Conservation (phyloP, 2,888 invertebrate species). For the Brassicogethes aeneus region DNA sequence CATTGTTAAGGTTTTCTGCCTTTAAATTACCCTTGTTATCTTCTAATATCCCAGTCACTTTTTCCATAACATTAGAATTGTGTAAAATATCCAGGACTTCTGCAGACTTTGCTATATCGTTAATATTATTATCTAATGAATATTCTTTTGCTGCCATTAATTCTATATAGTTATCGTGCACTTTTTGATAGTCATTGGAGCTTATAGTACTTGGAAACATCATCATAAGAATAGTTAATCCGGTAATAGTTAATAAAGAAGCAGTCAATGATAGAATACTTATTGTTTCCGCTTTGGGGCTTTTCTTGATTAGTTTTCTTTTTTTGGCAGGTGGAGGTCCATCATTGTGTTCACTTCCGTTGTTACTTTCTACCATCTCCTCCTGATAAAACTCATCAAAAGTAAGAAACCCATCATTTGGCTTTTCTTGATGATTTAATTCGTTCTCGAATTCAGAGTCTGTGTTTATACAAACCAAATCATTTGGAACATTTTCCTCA, state of each 20-base stretch:
- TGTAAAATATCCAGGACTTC: constrained; percentile 10
- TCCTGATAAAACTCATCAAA: constrained; percentile 16
- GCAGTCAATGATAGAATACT: constrained; percentile 24
- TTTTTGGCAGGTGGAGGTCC: no score
- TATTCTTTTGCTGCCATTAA: constrained; percentile 1
- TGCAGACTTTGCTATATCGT: constrained; percentile 10
- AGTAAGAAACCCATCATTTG: constrained; percentile 13
- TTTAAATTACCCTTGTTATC: no score
- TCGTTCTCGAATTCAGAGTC: no score
- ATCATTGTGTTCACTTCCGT: no score
- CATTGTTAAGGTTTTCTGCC: no score
- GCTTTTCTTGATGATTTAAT: constrained; percentile 1
- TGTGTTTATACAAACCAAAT: background rate
- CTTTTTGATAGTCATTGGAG: background rate
- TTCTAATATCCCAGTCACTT: no score
- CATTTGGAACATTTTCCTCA: background rate
- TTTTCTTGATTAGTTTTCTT: constrained; percentile 11
- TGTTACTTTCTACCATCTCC: background rate
- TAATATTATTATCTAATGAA: constrained; percentile 2
- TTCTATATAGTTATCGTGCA: constrained; percentile 9
- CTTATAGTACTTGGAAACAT: constrained; percentile 16
- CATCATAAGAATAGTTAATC: constrained; percentile 26
- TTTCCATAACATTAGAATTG: constrained; percentile 6
- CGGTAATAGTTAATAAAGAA: constrained; percentile 27
- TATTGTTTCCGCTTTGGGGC: constrained; percentile 19